phyloP scores from a whole-genome alignment of 2,797 vertebrate genomes.

The Gallirallus australis region DNA sequence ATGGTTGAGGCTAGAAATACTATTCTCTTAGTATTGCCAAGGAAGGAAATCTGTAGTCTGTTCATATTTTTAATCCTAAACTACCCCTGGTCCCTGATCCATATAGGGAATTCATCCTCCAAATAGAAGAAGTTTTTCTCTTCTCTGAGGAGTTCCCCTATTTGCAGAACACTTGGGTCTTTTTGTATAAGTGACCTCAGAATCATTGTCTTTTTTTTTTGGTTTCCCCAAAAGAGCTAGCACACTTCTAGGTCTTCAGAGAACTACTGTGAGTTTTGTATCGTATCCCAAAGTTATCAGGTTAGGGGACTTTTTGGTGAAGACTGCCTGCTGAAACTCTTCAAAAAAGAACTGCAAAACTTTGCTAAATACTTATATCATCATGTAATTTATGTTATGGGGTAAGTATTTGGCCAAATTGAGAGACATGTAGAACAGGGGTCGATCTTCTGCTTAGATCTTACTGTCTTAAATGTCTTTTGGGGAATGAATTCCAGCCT shows the following conservation, averaged over 20 bases:
- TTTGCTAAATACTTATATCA: not conserved
- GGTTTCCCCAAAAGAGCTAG: not conserved
- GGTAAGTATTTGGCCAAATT: not conserved
- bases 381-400: not conserved
- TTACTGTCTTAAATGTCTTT: not conserved
- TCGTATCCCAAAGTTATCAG: not conserved
- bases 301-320: not conserved
- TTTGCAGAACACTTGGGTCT: not conserved
- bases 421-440: not conserved
- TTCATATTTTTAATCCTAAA: not conserved
- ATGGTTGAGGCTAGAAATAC: not conserved
- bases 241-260: not conserved
- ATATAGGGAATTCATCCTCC: not conserved
- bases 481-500: not conserved
- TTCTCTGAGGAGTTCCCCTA: not conserved
- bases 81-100: not conserved
- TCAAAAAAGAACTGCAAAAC: not conserved
- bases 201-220: not conserved
- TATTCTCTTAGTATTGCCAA: not conserved
- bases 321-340: not conserved
- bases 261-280: not conserved
- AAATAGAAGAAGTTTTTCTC: not conserved
- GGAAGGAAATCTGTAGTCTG: not conserved
- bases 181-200: not conserved
- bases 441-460: not conserved